A percentile compares a stretch with the other conserved stretches of the same genome.
These are phyloP conservation scores for Leucozona laternaria DNA, from an alignment of 2,888 invertebrate species.

Conservation along the genomic window DNA sequence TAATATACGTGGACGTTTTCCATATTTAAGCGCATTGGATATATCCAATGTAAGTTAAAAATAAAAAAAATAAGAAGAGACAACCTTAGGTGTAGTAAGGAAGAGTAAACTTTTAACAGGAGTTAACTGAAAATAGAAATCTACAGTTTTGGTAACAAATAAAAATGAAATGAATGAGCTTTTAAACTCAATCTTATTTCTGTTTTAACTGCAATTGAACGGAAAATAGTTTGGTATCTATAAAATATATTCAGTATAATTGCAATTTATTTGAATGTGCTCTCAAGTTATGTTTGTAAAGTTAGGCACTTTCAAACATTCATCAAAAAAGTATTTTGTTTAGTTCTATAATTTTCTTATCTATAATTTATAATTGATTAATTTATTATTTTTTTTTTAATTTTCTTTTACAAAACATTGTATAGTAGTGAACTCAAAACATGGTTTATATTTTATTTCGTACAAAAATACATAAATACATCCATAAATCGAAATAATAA, in stretches of 20 bases:
- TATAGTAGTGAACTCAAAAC: constrained; percentile 68
- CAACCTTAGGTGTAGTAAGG: constrained; percentile 40
- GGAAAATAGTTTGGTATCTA: constrained; percentile 24
- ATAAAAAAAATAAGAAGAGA: constrained; percentile 36
- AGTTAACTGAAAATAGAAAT: constrained; percentile 16
- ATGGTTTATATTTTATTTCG: constrained; percentile 71
- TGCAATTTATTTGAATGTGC: constrained; percentile 44
- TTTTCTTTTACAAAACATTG: constrained; percentile 58
- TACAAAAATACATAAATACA: constrained; percentile 76
- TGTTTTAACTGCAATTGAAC: constrained; percentile 7
- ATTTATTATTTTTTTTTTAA: constrained; percentile 36
- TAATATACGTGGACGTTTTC: constrained; percentile 60
- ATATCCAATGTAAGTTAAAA: constrained; percentile 43
- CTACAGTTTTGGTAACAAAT: constrained; percentile 27
- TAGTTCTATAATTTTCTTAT: constrained; percentile 43
- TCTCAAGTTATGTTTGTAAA: constrained; percentile 33
- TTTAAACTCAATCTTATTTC: constrained; percentile 2
- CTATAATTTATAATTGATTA: constrained; percentile 51
- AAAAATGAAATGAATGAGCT: constrained; percentile 6
- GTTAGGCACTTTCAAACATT: constrained; percentile 67
- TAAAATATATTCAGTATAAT: constrained; percentile 20
- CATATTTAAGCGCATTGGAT: constrained; percentile 38
- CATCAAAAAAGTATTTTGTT: constrained; percentile 37
- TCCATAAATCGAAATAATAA: constrained; percentile 66
- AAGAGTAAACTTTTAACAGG: constrained; percentile 10